A percentile compares a stretch with the other conserved stretches of the same genome.
Conservation (phyloP, 1,140 invertebrate species). For the Drosophila equinoxialis region DNA sequence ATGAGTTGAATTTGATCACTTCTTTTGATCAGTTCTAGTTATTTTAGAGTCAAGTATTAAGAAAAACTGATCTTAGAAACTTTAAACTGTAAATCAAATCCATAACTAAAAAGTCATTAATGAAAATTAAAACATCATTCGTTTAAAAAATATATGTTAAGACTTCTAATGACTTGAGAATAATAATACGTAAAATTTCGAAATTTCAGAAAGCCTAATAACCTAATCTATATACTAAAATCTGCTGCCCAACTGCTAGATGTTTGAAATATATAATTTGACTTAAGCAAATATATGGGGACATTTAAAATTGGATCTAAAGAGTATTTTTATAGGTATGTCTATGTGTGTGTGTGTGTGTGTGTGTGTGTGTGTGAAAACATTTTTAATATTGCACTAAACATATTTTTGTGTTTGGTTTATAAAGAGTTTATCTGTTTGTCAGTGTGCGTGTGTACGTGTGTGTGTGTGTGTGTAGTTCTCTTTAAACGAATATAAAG, state of each 20-base stretch:
- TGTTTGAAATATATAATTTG: neutral
- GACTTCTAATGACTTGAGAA: too few species aligned
- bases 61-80: too few species aligned
- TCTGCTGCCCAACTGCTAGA: neutral
- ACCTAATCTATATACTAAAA: neutral
- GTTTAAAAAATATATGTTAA: too few species aligned
- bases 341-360: conserved; percentile 5
- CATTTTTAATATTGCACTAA: conserved; percentile 13
- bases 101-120: too few species aligned
- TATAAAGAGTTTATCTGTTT: conserved; percentile 14
- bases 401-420: conserved; percentile 20
- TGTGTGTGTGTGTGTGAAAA: conserved; percentile 28
- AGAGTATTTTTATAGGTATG: neutral
- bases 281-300: neutral
- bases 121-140: too few species aligned
- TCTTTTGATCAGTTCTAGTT: too few species aligned
- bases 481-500: conserved; percentile 72
- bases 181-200: too few species aligned
- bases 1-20: too few species aligned
- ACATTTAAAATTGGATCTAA: neutral
- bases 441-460: conserved; percentile 8
- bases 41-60: too few species aligned
- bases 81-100: too few species aligned
- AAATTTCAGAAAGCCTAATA: too few species aligned
- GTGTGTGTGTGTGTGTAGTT: conserved; percentile 42